Evolutionary conservation across 2,888 invertebrate species (phyloP).

Genomic region (Pilophorus perplexus): DNA sequence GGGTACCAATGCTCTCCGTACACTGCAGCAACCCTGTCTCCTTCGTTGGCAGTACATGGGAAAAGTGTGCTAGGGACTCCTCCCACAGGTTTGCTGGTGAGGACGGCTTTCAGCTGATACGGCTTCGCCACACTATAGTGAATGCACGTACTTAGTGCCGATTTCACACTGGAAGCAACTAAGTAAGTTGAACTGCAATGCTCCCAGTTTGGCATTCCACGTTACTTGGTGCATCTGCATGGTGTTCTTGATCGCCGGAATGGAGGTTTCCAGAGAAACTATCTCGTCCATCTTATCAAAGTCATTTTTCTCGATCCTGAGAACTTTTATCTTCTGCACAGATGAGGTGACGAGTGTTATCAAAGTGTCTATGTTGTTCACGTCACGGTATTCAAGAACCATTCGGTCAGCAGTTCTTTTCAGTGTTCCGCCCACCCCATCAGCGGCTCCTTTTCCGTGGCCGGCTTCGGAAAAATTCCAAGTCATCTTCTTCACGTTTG

Average conservation of each 20-base stretch:
- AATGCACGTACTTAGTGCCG: background rate
- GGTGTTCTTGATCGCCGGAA: slow-evolving; percentile 1
- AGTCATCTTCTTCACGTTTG: background rate
- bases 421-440: no score
- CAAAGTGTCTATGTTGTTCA: background rate
- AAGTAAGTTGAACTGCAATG: background rate
- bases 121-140: background rate
- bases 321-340: background rate
- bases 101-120: background rate
- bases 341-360: background rate
- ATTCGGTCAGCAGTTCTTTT: slow-evolving; percentile 33
- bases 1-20: slow-evolving; percentile 8
- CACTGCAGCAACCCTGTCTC: slow-evolving; percentile 1
- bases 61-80: background rate
- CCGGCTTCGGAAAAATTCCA: slow-evolving; percentile 34
- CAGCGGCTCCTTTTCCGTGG: slow-evolving; percentile 33
- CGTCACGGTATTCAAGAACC: background rate
- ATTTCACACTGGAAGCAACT: background rate
- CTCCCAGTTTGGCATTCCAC: background rate
- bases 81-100: background rate
- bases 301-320: slow-evolving; percentile 6
- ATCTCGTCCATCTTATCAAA: background rate
- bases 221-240: slow-evolving; percentile 22
- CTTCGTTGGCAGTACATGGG: background rate
- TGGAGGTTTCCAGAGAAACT: background rate